phyloP scores from a whole-genome alignment of 2,797 vertebrate species.

The Ispidina picta region DNA sequence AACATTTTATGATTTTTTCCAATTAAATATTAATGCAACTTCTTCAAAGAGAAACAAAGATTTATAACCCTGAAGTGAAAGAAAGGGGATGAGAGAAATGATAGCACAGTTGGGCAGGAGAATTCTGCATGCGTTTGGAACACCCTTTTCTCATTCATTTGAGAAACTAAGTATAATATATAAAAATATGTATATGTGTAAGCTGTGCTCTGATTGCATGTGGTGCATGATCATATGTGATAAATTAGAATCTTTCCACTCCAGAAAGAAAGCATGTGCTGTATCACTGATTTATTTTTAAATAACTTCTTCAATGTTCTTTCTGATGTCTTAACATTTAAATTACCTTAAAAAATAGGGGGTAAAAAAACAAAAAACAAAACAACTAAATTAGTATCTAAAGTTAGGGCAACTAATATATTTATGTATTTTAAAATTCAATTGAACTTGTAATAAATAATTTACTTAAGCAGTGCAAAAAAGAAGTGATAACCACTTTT shows the following conservation, averaged over 20 bases:
- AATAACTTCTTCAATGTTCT: neutral
- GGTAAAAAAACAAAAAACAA: neutral
- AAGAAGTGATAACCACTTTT: constrained; percentile 22
- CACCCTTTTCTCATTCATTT: neutral
- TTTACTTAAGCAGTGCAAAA: neutral
- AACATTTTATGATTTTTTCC: constrained; percentile 73
- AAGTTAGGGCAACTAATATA: neutral
- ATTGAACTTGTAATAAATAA: constrained; percentile 38
- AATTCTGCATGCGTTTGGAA: constrained; percentile 40
- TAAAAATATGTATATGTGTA: neutral
- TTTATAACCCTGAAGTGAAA: constrained; percentile 68
- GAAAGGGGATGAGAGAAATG: constrained; percentile 15
- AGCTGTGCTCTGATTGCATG: neutral
- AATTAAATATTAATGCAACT: constrained; percentile 80
- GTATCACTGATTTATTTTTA: neutral
- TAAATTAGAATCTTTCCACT: neutral
- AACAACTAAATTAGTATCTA: neutral
- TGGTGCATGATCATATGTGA: neutral
- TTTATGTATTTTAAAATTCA: constrained; percentile 44
- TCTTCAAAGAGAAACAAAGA: constrained; percentile 70
- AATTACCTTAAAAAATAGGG: neutral
- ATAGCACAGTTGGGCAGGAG: constrained; percentile 22
- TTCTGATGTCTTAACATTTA: neutral
- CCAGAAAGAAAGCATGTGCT: neutral
- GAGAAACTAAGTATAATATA: neutral